Percentiles rank a stretch among this genome's conserved stretches.
These are phyloP conservation scores for Stomatorhinus walkeri DNA, from an alignment of 2,797 vertebrate genomes.

Conservation along the genomic window DNA sequence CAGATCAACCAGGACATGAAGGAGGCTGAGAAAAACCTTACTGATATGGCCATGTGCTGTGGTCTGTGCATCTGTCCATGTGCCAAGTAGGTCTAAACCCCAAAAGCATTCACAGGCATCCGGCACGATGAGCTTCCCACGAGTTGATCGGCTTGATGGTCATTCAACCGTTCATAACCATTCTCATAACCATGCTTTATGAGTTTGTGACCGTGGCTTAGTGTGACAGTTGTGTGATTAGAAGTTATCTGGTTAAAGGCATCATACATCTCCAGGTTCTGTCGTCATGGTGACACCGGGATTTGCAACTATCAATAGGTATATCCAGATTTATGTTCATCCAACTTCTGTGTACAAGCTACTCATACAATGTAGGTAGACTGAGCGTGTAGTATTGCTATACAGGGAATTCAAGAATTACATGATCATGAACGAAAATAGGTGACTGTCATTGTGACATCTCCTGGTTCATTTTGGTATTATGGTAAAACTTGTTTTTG, in stretches of 20 bases:
- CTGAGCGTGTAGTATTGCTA: not conserved
- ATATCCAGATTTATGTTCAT: not conserved
- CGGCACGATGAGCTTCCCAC: not conserved
- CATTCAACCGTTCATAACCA: not conserved
- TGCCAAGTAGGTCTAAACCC: conserved; percentile 39
- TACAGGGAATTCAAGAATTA: not conserved
- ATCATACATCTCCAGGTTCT: not conserved
- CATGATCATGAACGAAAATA: not conserved
- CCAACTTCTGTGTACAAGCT: not conserved
- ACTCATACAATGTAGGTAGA: not conserved
- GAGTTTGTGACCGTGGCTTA: not conserved
- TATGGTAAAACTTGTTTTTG: not conserved
- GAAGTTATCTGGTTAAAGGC: conserved; percentile 6
- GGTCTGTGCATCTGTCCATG: conserved; percentile 47
- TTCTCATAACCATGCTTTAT: not conserved
- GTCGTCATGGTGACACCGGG: not conserved
- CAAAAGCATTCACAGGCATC: not conserved
- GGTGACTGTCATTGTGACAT: not conserved
- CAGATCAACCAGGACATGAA: conserved; percentile 56
- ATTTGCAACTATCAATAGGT: not conserved
- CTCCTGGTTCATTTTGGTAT: not conserved
- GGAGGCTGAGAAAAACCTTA: conserved; percentile 54
- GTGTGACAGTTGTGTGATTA: conserved; percentile 25
- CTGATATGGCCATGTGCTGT: conserved; percentile 49
- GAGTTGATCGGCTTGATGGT: not conserved